Base-by-base conservation (phyloP, 2,888 invertebrate genomes). In the Encarsia formosa region DNA sequence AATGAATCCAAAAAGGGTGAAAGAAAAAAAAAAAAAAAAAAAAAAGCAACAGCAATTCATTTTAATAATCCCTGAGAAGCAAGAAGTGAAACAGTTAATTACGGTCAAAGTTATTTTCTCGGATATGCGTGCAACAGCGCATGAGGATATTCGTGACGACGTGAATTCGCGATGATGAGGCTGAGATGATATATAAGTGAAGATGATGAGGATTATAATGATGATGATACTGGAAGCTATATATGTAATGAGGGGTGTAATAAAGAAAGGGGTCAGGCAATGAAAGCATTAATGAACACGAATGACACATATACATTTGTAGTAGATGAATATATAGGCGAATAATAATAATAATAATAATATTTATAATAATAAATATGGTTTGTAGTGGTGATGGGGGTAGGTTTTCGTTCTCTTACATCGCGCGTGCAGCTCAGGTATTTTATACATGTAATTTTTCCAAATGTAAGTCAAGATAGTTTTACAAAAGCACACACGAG, bases 251-350 rank as follows among this genome's bases (percentile, higher is more conserved):
- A 8, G 9, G 19, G 34, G 9, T 9, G 22, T 13, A 23, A 26
- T 9, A 38, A 15, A 22, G 38, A 38, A 19, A 6, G 11, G 19
- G 16, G 18, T 16, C 23, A 39, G 32, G 18, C 39, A 39, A 44
- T 23, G 35, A 29, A 40, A 46, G 51, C 51, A 41, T 23, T 47
- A 52, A 47, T 47, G 38, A 52, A 41, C 41, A 35, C 26, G 40
- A 50, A 50, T 40, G 35, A 31, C 46, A 40, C 32, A 45, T 52
- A 37, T n/a, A n/a, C n/a, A n/a, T n/a, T 3, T 35, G 15, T 42
- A 4, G 16, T 18, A 39, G 23, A 37, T 32, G 40, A 15, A 22
- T 31, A 20, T 32, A 31, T 31, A 35, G 18, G 13, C 20, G 18
- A 34, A 41, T 26, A 29, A 20, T 15, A 23, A 5, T 31, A n/a